Evolutionary conservation across 2,113 vertebrate genomes (phyloP), one percentile per base, ranked within the genome.

Genomic region (Colossoma macropomum): DNA sequence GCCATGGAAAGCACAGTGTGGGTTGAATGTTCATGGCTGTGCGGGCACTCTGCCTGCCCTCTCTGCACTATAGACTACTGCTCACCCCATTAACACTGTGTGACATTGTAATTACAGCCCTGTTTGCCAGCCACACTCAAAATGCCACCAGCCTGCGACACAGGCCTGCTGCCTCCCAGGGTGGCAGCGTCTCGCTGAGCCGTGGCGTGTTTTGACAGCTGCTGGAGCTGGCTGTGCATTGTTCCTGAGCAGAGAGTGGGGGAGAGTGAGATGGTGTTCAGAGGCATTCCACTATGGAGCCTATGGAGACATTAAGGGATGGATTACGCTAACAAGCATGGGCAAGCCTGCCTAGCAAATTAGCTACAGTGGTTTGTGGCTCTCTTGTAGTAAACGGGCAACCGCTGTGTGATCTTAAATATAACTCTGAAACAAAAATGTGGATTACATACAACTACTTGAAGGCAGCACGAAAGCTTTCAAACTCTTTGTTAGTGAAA

Each of bases 151-250:
- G 69, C 59, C 34, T 25, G 56, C 30, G 11, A 54, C 78, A 32
- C n/a, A 71, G 21, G 11, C n/a, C 28, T 66, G 30, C 3, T 15
- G 79, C 9, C 38, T 62, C 54, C 12, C 25, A 8, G 75, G 87
- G 62, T 79, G 75, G 30, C 79, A 85, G 60, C 75, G 65, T 75
- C 68, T 84, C 80, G 60, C 73, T 21, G 79, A 86, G 75, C 45
- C 76, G 38, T 62, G 45, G 8, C 56, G 80, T 88, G 86, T 91
- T 93, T 88, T 85, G 80, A 92, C 89, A 92, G 86, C 74, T 90
- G 89, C 68, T 65, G 1, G 76, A 69, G 28, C 78, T 81, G 65
- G 12, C 69, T 1, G 48, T 41, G 81, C 70, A 62, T 88, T 87
- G 85, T 85, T 87, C 78, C 12, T 34, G 34, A 41, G 45, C 45